These are phyloP conservation scores for Drosophila mauritiana DNA, from an alignment of 1,140 invertebrate species.

Conservation along the genomic window DNA sequence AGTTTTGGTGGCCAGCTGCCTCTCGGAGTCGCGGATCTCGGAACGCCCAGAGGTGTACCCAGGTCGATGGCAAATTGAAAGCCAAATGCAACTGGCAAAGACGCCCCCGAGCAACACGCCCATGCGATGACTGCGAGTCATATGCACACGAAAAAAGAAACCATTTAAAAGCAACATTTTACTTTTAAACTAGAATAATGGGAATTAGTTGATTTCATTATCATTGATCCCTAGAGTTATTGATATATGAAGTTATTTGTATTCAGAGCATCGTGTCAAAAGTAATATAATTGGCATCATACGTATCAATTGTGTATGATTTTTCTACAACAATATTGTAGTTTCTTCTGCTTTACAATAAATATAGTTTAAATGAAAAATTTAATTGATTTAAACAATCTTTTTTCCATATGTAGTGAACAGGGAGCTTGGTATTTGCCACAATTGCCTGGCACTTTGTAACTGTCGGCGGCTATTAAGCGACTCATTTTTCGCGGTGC, in stretches of 20 bases:
- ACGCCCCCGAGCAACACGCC: conserved; percentile 70
- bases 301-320: no score
- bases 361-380: not conserved
- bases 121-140: conserved; percentile 37
- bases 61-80: conserved; percentile 72
- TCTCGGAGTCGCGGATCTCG: conserved; percentile 24
- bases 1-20: conserved; percentile 33
- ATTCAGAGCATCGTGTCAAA: no score
- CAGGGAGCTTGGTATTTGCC: conserved; percentile 54
- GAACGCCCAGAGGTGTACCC: conserved; percentile 75
- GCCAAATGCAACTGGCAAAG: conserved; percentile 52
- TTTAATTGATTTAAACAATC: not conserved
- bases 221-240: no score
- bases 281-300: no score
- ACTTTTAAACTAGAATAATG: no score
- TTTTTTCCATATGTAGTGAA: conserved; percentile 1
- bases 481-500: conserved; percentile 73
- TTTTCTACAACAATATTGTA: no score
- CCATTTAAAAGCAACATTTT: no score
- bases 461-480: conserved; percentile 84
- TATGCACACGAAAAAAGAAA: not conserved
- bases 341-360: no score
- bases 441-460: conserved; percentile 84
- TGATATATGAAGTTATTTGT: no score
- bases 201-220: no score